Evolutionary conservation across 2,797 vertebrate species (phyloP).

Genomic region (Florisuga fusca): DNA sequence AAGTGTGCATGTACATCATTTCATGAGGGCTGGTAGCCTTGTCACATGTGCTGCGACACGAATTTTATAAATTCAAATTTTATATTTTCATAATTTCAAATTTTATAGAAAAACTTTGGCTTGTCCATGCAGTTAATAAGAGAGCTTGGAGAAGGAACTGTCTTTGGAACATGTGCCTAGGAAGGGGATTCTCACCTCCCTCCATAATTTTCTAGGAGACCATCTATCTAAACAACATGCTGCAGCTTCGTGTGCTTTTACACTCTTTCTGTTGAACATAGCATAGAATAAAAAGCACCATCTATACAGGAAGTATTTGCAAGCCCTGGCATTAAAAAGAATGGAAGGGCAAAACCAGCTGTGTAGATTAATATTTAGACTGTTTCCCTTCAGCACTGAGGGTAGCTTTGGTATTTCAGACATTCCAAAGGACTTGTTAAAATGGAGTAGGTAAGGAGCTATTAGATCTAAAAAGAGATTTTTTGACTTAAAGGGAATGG

Average conservation of each 20-base stretch:
- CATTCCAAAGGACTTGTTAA: not conserved
- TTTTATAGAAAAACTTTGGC: not conserved
- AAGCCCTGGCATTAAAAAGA: not conserved
- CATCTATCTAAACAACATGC: fast-evolving
- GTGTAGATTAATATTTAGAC: not conserved
- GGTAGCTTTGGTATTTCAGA: not conserved
- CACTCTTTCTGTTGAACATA: not conserved
- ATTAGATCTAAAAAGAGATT: not conserved
- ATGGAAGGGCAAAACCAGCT: fast-evolving
- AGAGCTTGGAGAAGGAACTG: not conserved
- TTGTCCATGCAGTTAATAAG: not conserved
- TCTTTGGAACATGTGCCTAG: not conserved
- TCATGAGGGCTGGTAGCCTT: not conserved
- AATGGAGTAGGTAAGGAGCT: not conserved
- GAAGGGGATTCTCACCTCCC: not conserved
- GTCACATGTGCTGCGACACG: not conserved
- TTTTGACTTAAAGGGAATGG: not conserved
- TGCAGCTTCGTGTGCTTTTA: not conserved
- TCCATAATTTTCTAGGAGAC: not conserved
- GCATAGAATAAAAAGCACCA: fast-evolving
- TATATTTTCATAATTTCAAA: not conserved
- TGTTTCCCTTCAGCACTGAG: not conserved
- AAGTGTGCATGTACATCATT: not conserved
- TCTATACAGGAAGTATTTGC: not conserved
- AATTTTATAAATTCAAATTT: too few relatives aligned